Evolutionary conservation across 92 coral and sea anemone genomes (phyloP).

Genomic region (Porites evermanni): DNA sequence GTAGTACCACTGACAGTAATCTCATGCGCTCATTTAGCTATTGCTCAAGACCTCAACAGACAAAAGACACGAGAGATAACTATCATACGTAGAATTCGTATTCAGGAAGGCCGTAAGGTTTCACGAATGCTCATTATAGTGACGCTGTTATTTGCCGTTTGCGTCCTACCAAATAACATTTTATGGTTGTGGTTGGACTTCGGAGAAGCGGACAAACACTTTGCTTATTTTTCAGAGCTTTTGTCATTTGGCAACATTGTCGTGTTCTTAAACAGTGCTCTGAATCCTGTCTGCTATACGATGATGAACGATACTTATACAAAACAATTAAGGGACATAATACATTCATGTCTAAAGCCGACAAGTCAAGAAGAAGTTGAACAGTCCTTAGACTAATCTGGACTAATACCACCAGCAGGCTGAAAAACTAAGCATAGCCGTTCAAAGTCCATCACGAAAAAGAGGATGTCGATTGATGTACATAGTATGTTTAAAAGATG

Average conservation of each 20-base stretch:
- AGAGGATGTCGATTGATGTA: no score
- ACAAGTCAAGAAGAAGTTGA: no score
- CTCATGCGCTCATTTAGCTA: conserved; percentile 63
- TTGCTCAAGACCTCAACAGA: conserved; percentile 61
- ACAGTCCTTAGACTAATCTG: no score
- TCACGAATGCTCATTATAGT: conserved; percentile 76
- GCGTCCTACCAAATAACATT: conserved; percentile 72
- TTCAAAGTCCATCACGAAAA: no score
- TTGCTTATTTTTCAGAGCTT: conserved; percentile 65
- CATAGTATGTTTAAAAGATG: no score
- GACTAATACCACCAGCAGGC: no score
- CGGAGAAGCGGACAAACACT: conserved; percentile 70
- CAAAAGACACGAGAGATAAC: conserved; percentile 33
- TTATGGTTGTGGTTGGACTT: conserved; percentile 87
- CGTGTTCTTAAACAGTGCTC: conserved; percentile 83
- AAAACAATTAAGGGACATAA: conserved; percentile 21
- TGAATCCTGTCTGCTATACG: conserved; percentile 85
- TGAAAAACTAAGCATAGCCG: no score
- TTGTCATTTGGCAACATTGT: conserved; percentile 79
- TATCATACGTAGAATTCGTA: conserved; percentile 49
- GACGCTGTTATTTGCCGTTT: conserved; percentile 74
- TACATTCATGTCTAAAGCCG: neutral
- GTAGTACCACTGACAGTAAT: conserved; percentile 71
- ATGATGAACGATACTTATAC: conserved; percentile 70
- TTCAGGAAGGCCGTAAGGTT: conserved; percentile 67